Base-by-base conservation (phyloP, 1,140 invertebrate genomes). In the Apocrypta bakeri region DNA sequence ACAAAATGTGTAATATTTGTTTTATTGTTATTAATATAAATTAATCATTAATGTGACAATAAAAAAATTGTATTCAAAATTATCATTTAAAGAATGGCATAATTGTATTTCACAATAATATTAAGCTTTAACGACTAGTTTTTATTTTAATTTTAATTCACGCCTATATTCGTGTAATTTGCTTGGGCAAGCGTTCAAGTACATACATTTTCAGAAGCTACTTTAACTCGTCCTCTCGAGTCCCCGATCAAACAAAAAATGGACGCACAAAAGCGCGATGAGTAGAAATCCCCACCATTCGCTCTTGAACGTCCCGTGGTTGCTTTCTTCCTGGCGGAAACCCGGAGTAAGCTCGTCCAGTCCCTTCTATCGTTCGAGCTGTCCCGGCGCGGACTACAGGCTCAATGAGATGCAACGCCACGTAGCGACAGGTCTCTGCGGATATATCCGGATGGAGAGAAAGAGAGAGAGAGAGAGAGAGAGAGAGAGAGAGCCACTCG, bases 341-440 rank as follows among this genome's bases (percentile, higher is more conserved):
- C 71, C 56, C 40, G 31, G 56, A 80, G 63, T 73, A 73, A 68
- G 21, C 64, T 75, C 24, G n/a, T 37, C 37, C 68, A 29, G 27
- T 25, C 48, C 33, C 14, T 4, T 37, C 33, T 37, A 37, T 37
- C 33, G 37, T 68, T 37, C 31, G 61, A 64, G 8, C 31, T 56
- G 37, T 79, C 61, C 42, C 25, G 21, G 21, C 68, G 77, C 33
- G 11, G 40, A 8, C 84, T 63, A 24, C 68, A 48, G 64, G 40
- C 71, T 63, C 86, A 88, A 88, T 88, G 88, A 88, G 88, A 89
- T 88, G 88, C 87, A 87, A 85, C 86, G 85, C 85, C 88, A 89
- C 88, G 87, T 84, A 86, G 84, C 83, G 83, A 80, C 84, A 77
- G 80, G 83, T 85, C 86, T 84, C 56, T 56, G 42, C 76, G 82